These are phyloP conservation scores for Candoia aspera DNA, from an alignment of 2,113 vertebrate species.

Conservation along the genomic window DNA sequence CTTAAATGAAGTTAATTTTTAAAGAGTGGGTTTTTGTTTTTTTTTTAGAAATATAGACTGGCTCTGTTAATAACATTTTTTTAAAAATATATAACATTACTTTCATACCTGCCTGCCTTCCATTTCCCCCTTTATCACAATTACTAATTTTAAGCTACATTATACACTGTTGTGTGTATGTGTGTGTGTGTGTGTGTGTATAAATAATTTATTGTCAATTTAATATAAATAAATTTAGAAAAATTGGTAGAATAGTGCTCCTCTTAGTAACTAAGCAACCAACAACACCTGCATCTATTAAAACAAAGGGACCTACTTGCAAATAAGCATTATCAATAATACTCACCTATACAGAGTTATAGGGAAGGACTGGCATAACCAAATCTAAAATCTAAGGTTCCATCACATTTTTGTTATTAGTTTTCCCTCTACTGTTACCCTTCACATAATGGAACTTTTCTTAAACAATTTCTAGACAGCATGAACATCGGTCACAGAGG, in stretches of 20 bases:
- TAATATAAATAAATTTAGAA: background rate
- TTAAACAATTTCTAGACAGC: background rate
- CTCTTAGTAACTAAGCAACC: background rate
- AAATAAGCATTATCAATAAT: background rate
- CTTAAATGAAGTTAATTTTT: no score
- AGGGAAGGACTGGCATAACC: background rate
- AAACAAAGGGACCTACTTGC: background rate
- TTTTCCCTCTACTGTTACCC: background rate
- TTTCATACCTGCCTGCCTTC: no score
- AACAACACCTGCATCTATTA: background rate
- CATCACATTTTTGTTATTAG: background rate
- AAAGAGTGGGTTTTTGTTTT: no score
- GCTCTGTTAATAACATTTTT: no score
- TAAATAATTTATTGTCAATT: no score
- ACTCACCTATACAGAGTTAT: background rate
- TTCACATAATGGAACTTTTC: background rate
- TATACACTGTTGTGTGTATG: background rate
- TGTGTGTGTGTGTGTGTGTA: no score
- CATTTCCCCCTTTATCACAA: no score
- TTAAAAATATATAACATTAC: no score
- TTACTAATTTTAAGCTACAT: no score
- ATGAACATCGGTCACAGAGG: background rate
- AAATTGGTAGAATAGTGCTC: background rate
- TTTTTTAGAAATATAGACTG: no score
- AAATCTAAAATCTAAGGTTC: background rate